Evolutionary conservation across 2,113 vertebrate species (phyloP), one percentile per base, ranked within the genome.

Genomic region (Collichthys lucidus): DNA sequence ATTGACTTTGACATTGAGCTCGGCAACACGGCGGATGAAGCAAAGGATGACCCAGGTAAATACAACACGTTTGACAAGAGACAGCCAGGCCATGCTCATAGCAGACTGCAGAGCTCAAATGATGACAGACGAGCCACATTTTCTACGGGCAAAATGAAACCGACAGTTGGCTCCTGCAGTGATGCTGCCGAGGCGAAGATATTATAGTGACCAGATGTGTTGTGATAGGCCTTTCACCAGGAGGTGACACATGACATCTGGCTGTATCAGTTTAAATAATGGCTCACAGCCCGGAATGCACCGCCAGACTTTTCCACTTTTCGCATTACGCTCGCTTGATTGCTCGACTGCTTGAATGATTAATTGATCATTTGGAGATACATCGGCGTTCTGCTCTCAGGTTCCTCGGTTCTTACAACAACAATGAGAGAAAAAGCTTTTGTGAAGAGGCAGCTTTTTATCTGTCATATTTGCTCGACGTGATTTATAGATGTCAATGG

Each of bases 1-100:
- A 91, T 93, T 2, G 93, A 95, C 89, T 96, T 97, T 86, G 97
- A 98, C 93, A 97, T 99, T 72, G 98, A 99, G 94, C 93, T 95
- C 82, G 98, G 98, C 62, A 95, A 98, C 92, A 98, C 96, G 0
- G 98, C 97, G 0, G 97, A 97, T 2, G 97, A 98, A 91, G 94
- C 94, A 35, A 96, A 96, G 0, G 98, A 99, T 44, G 98, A 99
- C 82, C 96, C 97, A 95, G 98, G 98, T 99, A 94, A 92, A 86
- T 78, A 80, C 46, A 20, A 62, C 14, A 31, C 50, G 2, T 74
- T 12, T 69, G 82, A 86, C 49, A 57, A 57, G 60, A 74, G 77
- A 74, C 77, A 66, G 66, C 68, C 67, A 40, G 44, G 73, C 15
- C 15, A 24, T 2, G 29, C 74, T 80, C 55, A 3, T n/a, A 9